phyloP scores from a whole-genome alignment of 2,113 vertebrate genomes.

The Rhinichthys klamathensis region DNA sequence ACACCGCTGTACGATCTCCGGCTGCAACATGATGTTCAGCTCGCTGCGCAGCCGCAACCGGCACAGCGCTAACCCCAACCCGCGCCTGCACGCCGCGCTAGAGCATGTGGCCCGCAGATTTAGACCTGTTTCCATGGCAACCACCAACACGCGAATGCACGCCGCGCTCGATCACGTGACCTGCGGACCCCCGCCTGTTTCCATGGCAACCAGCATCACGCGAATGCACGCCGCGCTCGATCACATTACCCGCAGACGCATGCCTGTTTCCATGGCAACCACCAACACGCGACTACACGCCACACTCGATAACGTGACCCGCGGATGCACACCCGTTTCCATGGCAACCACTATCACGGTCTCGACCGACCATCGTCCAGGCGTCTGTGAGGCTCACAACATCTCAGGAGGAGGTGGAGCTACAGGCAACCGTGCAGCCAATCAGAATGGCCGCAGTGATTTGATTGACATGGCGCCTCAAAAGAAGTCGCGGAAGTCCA shows the following conservation, averaged over 20 bases:
- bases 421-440: slow-evolving; percentile 59
- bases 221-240: too few relatives aligned
- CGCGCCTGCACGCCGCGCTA: slow-evolving; percentile 84
- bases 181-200: too few relatives aligned
- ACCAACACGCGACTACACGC: too few relatives aligned
- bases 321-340: too few relatives aligned
- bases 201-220: too few relatives aligned
- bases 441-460: slow-evolving; percentile 66
- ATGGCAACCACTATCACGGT: too few relatives aligned
- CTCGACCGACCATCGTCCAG: slow-evolving; percentile 37
- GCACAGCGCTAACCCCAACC: slow-evolving; percentile 95
- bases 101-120: slow-evolving; percentile 77
- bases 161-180: too few relatives aligned
- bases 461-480: slow-evolving; percentile 77
- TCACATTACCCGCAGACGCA: too few relatives aligned
- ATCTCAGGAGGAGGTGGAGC: slow-evolving; percentile 58
- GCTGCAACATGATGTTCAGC: slow-evolving; percentile 95
- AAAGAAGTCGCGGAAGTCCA: slow-evolving; percentile 93
- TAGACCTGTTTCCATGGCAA: slow-evolving; percentile 70
- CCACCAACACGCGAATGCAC: slow-evolving; percentile 33
- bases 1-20: slow-evolving; percentile 90
- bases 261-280: too few relatives aligned
- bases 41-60: slow-evolving; percentile 94
- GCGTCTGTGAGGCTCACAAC: slow-evolving; percentile 36
- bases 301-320: too few relatives aligned